Percentiles rank a stretch among this genome's conserved stretches.
Conservation (phyloP, 2,888 invertebrate species). For the Rhaphigaster nebulosa region DNA sequence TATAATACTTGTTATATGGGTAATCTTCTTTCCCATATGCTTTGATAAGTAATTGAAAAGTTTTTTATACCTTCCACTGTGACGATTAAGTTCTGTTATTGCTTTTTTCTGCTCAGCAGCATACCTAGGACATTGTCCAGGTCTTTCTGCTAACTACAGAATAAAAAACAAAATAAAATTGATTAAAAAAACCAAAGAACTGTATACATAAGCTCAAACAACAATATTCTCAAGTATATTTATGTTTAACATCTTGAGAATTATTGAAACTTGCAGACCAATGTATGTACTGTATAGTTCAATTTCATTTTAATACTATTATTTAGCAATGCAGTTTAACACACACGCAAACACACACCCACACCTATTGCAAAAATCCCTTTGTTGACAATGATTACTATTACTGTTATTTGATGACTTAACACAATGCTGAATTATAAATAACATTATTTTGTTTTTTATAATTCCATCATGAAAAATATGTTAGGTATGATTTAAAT, state of each 20-base stretch:
- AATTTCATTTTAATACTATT: background rate
- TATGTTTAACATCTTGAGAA: background rate
- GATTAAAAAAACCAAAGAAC: background rate
- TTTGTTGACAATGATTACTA: too few relatives aligned
- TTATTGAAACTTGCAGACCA: background rate
- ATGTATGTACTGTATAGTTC: background rate
- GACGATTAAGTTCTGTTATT: slow-evolving; percentile 49
- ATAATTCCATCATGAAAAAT: background rate
- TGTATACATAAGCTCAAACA: background rate
- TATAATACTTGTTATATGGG: slow-evolving; percentile 40
- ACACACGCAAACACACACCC: too few relatives aligned
- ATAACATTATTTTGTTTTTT: too few relatives aligned
- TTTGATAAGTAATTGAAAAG: slow-evolving; percentile 60
- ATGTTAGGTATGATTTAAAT: background rate
- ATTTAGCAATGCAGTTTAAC: background rate
- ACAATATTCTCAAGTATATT: background rate
- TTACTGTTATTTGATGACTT: too few relatives aligned
- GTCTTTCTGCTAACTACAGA: slow-evolving; percentile 57
- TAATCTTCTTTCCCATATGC: slow-evolving; percentile 59
- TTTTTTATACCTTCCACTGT: slow-evolving; percentile 58
- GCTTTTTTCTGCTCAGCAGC: slow-evolving; percentile 51
- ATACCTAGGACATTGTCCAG: slow-evolving; percentile 58
- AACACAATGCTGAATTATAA: too few relatives aligned
- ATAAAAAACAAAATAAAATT: background rate
- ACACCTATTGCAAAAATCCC: too few relatives aligned